Percentiles rank a stretch among this genome's conserved stretches.
Evolutionary conservation across 2,113 vertebrate species (phyloP).

Genomic region (Nannospalax galili): DNA sequence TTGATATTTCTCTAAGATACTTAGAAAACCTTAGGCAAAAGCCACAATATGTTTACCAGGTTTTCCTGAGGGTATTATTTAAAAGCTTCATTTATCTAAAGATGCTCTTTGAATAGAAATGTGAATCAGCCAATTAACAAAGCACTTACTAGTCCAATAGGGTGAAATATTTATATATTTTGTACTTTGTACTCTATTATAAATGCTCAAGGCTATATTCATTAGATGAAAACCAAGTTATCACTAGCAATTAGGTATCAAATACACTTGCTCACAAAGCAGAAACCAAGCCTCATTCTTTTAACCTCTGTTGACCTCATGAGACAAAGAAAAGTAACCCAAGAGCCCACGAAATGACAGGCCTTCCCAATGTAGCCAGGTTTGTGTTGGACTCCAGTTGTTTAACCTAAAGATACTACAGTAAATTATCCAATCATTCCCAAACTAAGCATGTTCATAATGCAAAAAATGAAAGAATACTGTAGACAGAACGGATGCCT

Average conservation of each 20-base stretch:
- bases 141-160: conserved; percentile 51
- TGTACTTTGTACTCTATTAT: conserved; percentile 40
- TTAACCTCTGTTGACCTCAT: neutral
- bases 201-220: conserved; percentile 49
- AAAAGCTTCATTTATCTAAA: conserved; percentile 71
- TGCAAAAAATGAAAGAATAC: neutral
- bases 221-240: conserved; percentile 60
- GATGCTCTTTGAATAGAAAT: conserved; percentile 70
- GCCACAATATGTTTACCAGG: conserved; percentile 44
- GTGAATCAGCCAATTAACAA: conserved; percentile 57
- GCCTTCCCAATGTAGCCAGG: neutral
- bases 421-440: neutral
- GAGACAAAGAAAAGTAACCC: neutral
- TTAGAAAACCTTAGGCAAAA: conserved; percentile 42
- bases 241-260: conserved; percentile 41
- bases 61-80: conserved; percentile 42
- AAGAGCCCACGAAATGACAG: neutral
- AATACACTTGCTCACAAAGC: neutral
- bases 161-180: conserved; percentile 65
- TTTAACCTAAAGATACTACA: neutral
- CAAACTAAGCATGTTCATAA: neutral
- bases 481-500: neutral
- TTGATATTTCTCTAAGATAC: conserved; percentile 60
- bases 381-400: neutral
- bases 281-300: neutral